These are phyloP conservation scores for Argyrosomus japonicus DNA, from an alignment of 2,113 vertebrate genomes.

Conservation along the genomic window DNA sequence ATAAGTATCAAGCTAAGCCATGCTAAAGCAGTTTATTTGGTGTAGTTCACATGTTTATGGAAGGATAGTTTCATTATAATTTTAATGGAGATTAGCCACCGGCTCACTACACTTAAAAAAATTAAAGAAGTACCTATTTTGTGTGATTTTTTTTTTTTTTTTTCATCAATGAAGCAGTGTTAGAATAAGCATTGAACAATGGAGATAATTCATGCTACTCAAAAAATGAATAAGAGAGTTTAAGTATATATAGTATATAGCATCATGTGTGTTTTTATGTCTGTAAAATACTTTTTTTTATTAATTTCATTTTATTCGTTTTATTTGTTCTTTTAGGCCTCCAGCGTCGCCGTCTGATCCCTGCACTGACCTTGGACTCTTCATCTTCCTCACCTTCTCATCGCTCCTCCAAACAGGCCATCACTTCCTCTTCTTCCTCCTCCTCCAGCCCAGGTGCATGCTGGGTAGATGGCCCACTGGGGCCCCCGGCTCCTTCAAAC, in stretches of 20 bases:
- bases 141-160: too few species aligned
- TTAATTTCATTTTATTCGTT: background rate
- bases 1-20: too few species aligned
- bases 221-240: background rate
- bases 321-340: slow-evolving; percentile 83
- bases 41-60: too few species aligned
- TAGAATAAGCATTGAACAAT: too few species aligned
- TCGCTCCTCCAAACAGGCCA: slow-evolving; percentile 86
- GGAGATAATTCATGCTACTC: background rate
- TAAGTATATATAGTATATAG: background rate
- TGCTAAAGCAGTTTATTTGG: too few species aligned
- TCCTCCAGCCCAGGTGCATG: slow-evolving; percentile 88
- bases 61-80: too few species aligned
- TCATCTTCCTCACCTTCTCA: slow-evolving; percentile 86
- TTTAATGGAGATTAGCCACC: too few species aligned
- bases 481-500: slow-evolving; percentile 78
- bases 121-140: too few species aligned
- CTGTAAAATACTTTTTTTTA: background rate
- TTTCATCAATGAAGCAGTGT: too few species aligned
- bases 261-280: background rate
- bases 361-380: slow-evolving; percentile 91
- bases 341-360: slow-evolving; percentile 93
- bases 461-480: slow-evolving; percentile 96
- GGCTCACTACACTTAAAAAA: too few species aligned
- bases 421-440: slow-evolving; percentile 86